Conservation (phyloP, 2,888 invertebrate species). For the Harpalus rubripes region DNA sequence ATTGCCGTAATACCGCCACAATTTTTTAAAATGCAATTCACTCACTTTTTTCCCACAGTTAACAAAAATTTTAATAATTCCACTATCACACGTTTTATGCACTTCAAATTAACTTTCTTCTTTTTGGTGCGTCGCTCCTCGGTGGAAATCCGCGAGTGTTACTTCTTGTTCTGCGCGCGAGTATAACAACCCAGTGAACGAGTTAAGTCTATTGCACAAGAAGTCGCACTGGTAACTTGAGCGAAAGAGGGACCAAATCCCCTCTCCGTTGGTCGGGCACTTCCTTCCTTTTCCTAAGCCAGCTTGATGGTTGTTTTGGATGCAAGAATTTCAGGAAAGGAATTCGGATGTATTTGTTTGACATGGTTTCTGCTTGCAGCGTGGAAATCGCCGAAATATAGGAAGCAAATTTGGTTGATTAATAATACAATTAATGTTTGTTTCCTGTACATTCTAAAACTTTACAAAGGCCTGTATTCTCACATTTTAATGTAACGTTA, state of each 20-base stretch:
- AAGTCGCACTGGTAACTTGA: background rate
- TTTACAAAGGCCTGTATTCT: too few species aligned
- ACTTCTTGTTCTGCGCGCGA: background rate
- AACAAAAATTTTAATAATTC: background rate
- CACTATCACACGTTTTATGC: background rate
- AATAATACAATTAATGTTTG: too few species aligned
- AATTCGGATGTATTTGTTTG: background rate
- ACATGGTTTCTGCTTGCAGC: background rate
- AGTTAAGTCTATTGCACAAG: slow-evolving; percentile 5
- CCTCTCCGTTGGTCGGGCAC: background rate
- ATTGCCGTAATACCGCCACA: too few species aligned
- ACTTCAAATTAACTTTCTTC: too few species aligned
- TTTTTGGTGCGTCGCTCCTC: background rate
- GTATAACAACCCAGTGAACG: slow-evolving; percentile 11
- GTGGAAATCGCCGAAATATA: background rate
- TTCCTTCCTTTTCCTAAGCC: background rate
- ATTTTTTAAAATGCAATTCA: too few species aligned
- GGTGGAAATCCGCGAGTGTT: background rate
- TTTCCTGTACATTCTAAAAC: too few species aligned
- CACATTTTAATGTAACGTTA: too few species aligned
- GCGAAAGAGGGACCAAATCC: background rate
- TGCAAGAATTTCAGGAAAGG: background rate
- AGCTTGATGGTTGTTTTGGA: background rate
- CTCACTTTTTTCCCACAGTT: too few species aligned
- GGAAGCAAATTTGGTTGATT: too few species aligned